Evolutionary conservation across 2,113 vertebrate species (phyloP).

Genomic region (Eulemur rufifrons): DNA sequence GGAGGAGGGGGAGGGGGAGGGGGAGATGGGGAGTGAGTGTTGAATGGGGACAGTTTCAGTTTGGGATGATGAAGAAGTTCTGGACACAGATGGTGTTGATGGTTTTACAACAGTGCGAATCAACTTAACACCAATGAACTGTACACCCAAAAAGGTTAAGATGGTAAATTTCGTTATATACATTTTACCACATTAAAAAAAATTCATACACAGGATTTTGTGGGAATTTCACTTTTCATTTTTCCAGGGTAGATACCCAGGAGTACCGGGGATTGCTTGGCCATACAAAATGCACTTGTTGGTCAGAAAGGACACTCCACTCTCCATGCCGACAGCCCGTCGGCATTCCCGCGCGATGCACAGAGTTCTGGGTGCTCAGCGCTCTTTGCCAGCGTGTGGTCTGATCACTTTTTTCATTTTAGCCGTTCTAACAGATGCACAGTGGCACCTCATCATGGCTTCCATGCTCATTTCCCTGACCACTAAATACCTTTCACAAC

Average conservation of each 20-base stretch:
- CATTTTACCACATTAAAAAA: not conserved
- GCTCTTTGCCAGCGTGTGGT: not conserved
- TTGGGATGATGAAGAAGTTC: not conserved
- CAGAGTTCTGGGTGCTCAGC: not conserved
- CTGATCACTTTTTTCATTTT: not conserved
- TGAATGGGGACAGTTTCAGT: not conserved
- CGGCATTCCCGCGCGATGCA: not conserved
- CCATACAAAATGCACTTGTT: too few species aligned
- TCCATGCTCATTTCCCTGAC: too few species aligned
- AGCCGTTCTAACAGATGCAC: not conserved
- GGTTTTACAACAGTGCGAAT: not conserved
- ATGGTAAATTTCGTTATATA: not conserved
- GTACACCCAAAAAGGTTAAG: not conserved
- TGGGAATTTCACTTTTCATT: not conserved
- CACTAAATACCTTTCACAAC: too few species aligned
- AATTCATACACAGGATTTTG: not conserved
- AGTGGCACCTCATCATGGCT: not conserved
- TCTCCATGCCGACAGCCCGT: accelerated
- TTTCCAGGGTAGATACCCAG: not conserved
- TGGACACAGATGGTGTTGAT: not conserved
- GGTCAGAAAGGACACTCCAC: too few species aligned
- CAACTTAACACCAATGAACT: not conserved
- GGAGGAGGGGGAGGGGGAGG: not conserved
- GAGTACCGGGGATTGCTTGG: not conserved
- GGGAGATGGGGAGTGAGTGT: not conserved